A percentile compares a stretch with the other conserved stretches of the same genome.
Evolutionary conservation across 53 echinoderm and acorn worm genomes (phyloP).

Genomic region (Hippasteria phrygiana): DNA sequence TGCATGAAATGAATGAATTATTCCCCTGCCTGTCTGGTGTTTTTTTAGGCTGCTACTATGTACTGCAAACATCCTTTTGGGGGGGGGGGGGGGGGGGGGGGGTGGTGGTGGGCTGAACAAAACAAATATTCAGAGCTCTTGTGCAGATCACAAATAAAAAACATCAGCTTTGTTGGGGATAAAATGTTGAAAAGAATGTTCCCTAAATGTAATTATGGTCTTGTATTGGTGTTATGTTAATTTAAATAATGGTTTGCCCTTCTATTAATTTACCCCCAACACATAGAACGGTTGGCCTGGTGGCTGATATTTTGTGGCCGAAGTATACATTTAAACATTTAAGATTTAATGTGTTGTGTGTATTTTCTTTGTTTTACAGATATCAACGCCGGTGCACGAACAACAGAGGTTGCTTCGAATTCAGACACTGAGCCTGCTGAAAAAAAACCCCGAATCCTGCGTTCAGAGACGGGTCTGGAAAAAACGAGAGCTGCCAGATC

Average conservation of each 20-base stretch:
- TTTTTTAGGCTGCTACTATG: no score
- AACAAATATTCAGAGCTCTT: no score
- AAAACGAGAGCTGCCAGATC: background rate
- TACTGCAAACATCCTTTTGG: no score
- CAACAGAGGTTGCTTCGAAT: constrained; percentile 9
- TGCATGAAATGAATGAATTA: no score
- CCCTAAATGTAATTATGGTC: no score
- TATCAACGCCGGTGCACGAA: background rate
- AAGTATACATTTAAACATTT: background rate
- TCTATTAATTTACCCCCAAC: no score
- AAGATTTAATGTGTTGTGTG: background rate
- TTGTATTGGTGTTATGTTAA: background rate
- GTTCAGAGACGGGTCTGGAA: background rate
- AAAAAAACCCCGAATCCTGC: constrained; percentile 1
- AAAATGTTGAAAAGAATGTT: no score
- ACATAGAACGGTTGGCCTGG: background rate
- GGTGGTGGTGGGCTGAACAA: no score
- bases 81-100: no score
- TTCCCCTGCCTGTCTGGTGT: no score
- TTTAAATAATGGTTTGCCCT: background rate
- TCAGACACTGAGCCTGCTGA: constrained; percentile 12
- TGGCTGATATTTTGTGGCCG: background rate
- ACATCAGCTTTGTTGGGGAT: no score
- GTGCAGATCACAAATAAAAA: no score
- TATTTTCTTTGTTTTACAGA: constrained; percentile 11